phyloP scores from a whole-genome alignment of 2,113 vertebrate species.

The Tricholaema leucomelas region DNA sequence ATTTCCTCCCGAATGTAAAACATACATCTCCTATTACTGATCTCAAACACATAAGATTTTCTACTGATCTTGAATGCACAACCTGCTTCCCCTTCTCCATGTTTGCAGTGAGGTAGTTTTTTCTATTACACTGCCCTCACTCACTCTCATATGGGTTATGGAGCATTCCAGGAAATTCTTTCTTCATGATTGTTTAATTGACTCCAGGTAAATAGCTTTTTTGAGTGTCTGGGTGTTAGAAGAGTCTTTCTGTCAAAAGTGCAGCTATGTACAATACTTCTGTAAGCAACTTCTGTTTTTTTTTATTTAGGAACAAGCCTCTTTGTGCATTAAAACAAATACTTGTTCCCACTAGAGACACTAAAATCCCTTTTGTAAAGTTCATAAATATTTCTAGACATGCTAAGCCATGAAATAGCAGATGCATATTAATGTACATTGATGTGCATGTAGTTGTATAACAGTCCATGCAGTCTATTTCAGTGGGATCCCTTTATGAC shows the following conservation, averaged over 20 bases:
- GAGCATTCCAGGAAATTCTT: background rate
- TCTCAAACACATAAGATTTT: background rate
- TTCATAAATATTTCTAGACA: background rate
- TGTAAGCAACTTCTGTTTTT: background rate
- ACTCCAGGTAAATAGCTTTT: background rate
- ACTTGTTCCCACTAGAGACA: background rate
- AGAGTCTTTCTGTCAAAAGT: background rate
- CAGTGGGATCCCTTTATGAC: background rate
- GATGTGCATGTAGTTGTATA: background rate
- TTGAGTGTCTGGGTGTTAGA: background rate
- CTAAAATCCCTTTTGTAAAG: background rate
- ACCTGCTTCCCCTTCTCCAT: background rate
- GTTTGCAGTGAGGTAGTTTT: background rate
- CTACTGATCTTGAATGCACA: background rate
- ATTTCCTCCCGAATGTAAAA: background rate
- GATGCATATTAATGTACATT: background rate
- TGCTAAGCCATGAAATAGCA: background rate
- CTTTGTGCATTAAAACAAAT: background rate
- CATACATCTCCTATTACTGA: background rate
- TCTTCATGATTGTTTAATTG: background rate
- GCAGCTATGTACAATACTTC: background rate
- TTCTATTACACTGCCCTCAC: accelerated
- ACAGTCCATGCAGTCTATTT: background rate
- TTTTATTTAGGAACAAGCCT: background rate
- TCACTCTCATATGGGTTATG: background rate